Base-by-base conservation (phyloP, 2,797 vertebrate species). In the Microctenopoma steveboyesi region DNA sequence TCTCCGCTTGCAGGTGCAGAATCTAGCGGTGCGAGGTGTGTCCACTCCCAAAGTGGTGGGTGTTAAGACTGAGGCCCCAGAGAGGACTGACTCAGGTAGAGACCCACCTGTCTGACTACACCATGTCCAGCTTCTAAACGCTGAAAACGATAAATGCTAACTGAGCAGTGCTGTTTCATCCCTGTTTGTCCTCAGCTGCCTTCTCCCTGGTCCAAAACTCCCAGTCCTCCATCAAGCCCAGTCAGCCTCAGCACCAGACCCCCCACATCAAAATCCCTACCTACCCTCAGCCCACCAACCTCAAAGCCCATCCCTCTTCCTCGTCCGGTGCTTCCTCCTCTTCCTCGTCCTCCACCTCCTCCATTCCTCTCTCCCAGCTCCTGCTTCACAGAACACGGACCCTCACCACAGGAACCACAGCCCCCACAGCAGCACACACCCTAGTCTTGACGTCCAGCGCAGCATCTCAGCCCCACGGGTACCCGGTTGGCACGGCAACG, bases 11-110 rank as follows among this genome's bases (percentile, higher is more conserved):
- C 60, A 94, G 97, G 97, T 95, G 66, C 98, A 99, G 94, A 98
- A 99, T 81, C 89, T 99, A 51, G 96, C 96, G 59, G 88, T 98
- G 82, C 92, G 97, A 72, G 95, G 94, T 40, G 94, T 96, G 60
- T 85, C 90, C 82, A 92, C 86, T 85, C 93, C 89, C 74, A 95
- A 55, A 81, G 92, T 77, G 7, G 75, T 88, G 14, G 92, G 79
- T 54, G 92, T 65, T 28, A 95, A 95, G 84, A 91, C 89, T 0
- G 93, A 94, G 78, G 89, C 86, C 15, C 94, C 90, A 52, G 93
- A 65, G 83, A 95, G 93, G 89, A 79, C 91, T 62, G 52, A 93
- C 72, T 76, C 81, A 84, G 96, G 93, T 93, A 55, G 16, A 47
- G 12, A 33, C 43, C 8, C 4, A 46, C 42, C 42, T n/a, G 43